A percentile compares a stretch with the other conserved stretches of the same genome.
Conservation (phyloP, 2,888 invertebrate genomes). For the Pristionchus exspectatus region DNA sequence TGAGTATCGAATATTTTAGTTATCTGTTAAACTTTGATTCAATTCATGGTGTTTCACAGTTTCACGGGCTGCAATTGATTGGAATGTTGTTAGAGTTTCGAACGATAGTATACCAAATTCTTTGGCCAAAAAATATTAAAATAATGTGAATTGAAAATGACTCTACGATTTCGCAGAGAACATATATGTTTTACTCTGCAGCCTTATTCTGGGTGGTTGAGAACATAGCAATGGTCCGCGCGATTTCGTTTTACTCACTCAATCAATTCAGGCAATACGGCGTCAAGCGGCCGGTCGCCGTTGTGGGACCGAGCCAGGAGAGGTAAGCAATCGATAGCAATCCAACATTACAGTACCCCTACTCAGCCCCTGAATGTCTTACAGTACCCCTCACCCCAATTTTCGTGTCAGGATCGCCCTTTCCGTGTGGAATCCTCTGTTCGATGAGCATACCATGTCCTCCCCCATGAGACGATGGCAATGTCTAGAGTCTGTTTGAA, state of each 20-base stretch:
- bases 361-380: not conserved
- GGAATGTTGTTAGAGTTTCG: too few species aligned
- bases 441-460: not conserved
- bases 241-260: not conserved
- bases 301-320: slow-evolving; percentile 52
- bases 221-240: not conserved
- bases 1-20: slow-evolving; percentile 44
- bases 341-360: not conserved
- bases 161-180: too few species aligned
- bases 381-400: not conserved
- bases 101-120: too few species aligned
- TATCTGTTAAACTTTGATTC: not conserved
- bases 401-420: slow-evolving; percentile 41
- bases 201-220: not conserved
- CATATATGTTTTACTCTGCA: not conserved
- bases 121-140: too few species aligned
- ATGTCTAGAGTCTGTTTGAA: slow-evolving; percentile 33
- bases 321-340: slow-evolving; percentile 35
- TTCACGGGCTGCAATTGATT: too few species aligned
- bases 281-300: slow-evolving; percentile 48
- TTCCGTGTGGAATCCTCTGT: slow-evolving; percentile 41
- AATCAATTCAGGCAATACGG: slow-evolving; percentile 53
- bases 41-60: not conserved
- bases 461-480: not conserved
- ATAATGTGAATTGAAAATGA: too few species aligned